Conservation (phyloP, 2,888 invertebrate species). For the Athalia circularis region DNA sequence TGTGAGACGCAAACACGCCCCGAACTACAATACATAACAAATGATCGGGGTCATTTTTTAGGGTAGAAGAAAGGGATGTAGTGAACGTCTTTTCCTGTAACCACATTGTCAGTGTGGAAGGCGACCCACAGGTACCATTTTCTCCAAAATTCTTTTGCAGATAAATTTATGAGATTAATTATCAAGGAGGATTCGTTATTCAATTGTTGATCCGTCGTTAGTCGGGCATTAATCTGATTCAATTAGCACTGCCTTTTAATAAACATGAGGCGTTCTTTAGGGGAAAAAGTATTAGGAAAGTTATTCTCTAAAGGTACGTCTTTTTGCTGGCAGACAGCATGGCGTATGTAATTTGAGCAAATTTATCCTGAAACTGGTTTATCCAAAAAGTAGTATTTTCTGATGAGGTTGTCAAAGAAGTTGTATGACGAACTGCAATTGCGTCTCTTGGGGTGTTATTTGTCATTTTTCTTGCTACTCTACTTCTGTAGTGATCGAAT, state of each 20-base stretch:
- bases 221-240: background rate
- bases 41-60: conserved; percentile 46
- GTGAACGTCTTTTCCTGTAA: conserved; percentile 9
- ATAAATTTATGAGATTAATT: conserved; percentile 43
- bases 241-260: no score
- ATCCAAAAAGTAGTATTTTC: background rate
- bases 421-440: background rate
- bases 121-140: conserved; percentile 9
- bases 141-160: background rate
- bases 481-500: background rate
- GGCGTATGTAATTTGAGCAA: no score
- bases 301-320: no score
- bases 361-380: background rate
- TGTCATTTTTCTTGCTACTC: background rate
- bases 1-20: conserved; percentile 41
- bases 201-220: background rate
- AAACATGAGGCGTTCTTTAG: no score
- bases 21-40: conserved; percentile 41
- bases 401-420: background rate
- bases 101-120: background rate
- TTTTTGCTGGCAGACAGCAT: no score
- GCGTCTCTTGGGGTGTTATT: background rate
- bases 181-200: conserved; percentile 8
- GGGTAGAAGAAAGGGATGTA: conserved; percentile 37
- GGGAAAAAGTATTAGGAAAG: no score